Evolutionary conservation across 2,888 invertebrate genomes (phyloP).

Genomic region (Caenorhabditis sulstoni): DNA sequence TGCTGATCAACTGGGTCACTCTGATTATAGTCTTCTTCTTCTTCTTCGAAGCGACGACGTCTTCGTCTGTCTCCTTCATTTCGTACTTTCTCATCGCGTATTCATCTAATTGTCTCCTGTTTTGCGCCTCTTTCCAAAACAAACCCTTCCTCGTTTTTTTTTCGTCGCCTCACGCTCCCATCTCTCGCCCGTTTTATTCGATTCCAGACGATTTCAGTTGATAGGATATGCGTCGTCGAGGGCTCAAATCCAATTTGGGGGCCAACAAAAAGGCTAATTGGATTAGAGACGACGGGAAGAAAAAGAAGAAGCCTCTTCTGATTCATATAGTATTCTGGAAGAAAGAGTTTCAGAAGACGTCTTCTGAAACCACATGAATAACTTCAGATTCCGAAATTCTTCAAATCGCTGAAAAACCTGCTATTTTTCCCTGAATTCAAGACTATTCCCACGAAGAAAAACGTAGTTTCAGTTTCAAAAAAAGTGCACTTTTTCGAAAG

Average conservation of each 20-base stretch:
- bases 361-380: no score
- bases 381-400: no score
- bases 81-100: constrained; percentile 43
- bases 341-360: neutral
- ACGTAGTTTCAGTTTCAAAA: no score
- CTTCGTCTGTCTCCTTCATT: neutral
- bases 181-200: neutral
- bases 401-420: no score
- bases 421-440: no score
- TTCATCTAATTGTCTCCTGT: constrained; percentile 56
- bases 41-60: neutral
- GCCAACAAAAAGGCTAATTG: constrained; percentile 41
- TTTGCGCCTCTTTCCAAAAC: constrained; percentile 19
- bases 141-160: neutral
- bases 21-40: no score
- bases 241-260: constrained; percentile 36
- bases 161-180: neutral
- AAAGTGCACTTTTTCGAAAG: no score
- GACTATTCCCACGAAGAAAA: no score
- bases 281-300: constrained; percentile 17
- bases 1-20: no score
- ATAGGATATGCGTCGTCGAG: no score
- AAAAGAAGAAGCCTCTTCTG: constrained; percentile 5
- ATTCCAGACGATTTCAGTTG: constrained; percentile 37
- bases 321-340: constrained; percentile 28